Conservation (phyloP, 1,140 invertebrate genomes). For the Macrosteles quadrilineatus region DNA sequence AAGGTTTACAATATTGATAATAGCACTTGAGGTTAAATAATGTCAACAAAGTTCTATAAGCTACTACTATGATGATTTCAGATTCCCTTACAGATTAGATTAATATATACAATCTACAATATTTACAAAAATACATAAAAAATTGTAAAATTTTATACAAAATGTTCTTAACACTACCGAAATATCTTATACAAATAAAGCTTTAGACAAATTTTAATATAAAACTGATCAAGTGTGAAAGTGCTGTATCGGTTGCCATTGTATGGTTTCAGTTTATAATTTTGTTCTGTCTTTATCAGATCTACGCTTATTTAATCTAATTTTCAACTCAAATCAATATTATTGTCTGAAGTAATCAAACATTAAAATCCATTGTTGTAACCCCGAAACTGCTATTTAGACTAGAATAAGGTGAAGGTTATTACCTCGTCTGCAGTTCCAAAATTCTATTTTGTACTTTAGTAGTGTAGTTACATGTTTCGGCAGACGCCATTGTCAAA, state of each 20-base stretch:
- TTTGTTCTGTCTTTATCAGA: not conserved
- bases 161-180: not conserved
- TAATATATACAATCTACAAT: too few species aligned
- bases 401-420: too few species aligned
- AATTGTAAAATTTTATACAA: not conserved
- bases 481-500: too few species aligned
- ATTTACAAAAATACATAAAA: not conserved
- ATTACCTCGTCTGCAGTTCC: too few species aligned
- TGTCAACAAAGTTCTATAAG: not conserved
- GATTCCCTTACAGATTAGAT: too few species aligned
- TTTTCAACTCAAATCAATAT: not conserved
- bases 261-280: not conserved
- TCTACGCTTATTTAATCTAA: not conserved
- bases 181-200: not conserved
- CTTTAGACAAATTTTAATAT: not conserved
- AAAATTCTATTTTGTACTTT: too few species aligned
- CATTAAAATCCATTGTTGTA: too few species aligned
- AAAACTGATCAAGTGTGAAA: not conserved
- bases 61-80: not conserved
- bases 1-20: not conserved
- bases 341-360: not conserved
- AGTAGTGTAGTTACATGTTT: too few species aligned
- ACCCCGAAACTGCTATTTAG: too few species aligned
- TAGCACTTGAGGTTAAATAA: not conserved
- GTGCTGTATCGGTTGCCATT: not conserved